Base-by-base conservation (phyloP, 2,113 vertebrate genomes). In the Dicrurus megarhynchus region DNA sequence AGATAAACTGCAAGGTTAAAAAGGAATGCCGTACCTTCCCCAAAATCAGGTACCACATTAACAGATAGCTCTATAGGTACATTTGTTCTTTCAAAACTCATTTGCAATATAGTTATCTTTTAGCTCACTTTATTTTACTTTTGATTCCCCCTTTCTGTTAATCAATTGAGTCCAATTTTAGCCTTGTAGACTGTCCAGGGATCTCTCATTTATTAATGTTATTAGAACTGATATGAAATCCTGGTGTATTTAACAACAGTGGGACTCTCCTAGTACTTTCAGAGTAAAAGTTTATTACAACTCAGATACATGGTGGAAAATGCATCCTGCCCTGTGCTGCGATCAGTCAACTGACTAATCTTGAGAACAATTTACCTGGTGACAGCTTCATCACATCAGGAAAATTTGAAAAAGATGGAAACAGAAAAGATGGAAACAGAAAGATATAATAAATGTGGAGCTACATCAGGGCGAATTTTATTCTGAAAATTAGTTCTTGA, bases 281-380 rank as follows among this genome's bases (percentile, higher is more conserved):
- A 67, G n/a, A 92, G 24, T 33, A 74, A 46, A 84, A 50, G 22
- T 46, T 67, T 69, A 39, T 52, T 60, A 20, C 2, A 71, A n/a
- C 6, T 76, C 35, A n/a, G 20, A 76, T 50, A 20, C 21, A 65
- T 10, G 44, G 24, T 47, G 24, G 69, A 63, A 84, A 64, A 73
- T n/a, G 11, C 14, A 71, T 84, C 14, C 39, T 73, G 10, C 16
- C 28, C 24, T 3, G 1, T 63, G 23, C 56, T 89, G 21, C 86
- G 26, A 42, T 90, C 53, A 32, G 57, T 64, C 39, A 68, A 39
- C 14, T 74, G 37, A 55, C 8, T 65, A 57, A 57, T 23, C 16
- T 41, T 14, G 2, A n/a, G 22, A 77, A 49, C 0, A 0, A 53
- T 65, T 87, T 80, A 49, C 7, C 19, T 74, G 26, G n/a, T 60